Evolutionary conservation across 2,888 invertebrate genomes (phyloP).

Genomic region (Calameuta filiformis): DNA sequence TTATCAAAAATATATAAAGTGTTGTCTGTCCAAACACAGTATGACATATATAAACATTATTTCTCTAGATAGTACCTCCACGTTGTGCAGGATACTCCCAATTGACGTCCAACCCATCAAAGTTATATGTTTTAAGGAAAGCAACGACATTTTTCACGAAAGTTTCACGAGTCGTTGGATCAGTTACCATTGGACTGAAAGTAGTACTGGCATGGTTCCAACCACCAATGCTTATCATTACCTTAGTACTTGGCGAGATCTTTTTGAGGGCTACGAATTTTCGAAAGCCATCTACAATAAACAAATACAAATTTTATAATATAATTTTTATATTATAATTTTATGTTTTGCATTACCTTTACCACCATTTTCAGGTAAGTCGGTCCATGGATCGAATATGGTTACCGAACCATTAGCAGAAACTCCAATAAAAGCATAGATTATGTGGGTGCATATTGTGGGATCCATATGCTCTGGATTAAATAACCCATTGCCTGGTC

Average conservation of each 20-base stretch:
- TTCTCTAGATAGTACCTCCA: slow-evolving; percentile 57
- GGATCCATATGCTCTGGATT: slow-evolving; percentile 75
- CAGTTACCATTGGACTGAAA: slow-evolving; percentile 69
- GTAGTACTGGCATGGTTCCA: slow-evolving; percentile 73
- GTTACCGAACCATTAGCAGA: slow-evolving; percentile 67
- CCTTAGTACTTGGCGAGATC: slow-evolving; percentile 68
- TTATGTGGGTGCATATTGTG: slow-evolving; percentile 76
- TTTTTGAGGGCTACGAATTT: slow-evolving; percentile 69
- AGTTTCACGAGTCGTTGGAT: slow-evolving; percentile 60
- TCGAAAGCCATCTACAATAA: slow-evolving; percentile 63
- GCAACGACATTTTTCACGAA: slow-evolving; percentile 71
- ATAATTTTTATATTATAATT: background rate
- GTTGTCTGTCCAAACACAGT: slow-evolving; percentile 37
- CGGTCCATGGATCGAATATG: slow-evolving; percentile 72
- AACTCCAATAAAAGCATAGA: slow-evolving; percentile 76
- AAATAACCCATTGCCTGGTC: slow-evolving; percentile 73
- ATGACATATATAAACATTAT: background rate
- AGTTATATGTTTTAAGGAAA: slow-evolving; percentile 70
- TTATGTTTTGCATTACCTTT: slow-evolving; percentile 36
- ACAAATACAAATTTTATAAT: background rate
- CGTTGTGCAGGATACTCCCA: slow-evolving; percentile 78
- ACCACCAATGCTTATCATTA: slow-evolving; percentile 73
- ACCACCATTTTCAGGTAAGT: slow-evolving; percentile 68
- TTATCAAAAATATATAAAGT: background rate
- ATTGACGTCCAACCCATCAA: slow-evolving; percentile 79